Base-by-base conservation (phyloP, 2,888 invertebrate genomes). In the Melanargia galathea region DNA sequence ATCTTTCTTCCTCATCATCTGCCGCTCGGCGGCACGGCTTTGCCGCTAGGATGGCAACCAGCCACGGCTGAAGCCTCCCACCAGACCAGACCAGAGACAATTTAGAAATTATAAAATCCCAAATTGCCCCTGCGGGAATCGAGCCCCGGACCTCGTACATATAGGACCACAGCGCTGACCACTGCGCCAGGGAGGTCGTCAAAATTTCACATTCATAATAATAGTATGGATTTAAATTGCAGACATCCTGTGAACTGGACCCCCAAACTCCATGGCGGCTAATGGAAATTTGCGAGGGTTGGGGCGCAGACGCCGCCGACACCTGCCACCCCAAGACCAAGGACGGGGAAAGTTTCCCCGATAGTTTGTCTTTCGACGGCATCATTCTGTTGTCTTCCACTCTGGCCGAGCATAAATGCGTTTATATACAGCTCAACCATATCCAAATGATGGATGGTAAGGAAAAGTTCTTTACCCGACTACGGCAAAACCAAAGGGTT, bases 201-300 rank as follows among this genome's bases (percentile, higher is more conserved):
- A 26, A 26, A 26, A 3, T 26, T 26, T 26, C 26, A 6, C 26
- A 26, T 26, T 26, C 6, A 26, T 26, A 26, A 26, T 26, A 26
- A 5, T 26, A 26, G 20, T 46, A 6, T 57, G 10, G 4, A 13
- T 46, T 46, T 5, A 18, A 33, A 20, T 46, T 48, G 7, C 52
- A 60, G 58, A 82, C 83, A 0, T 73, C 73, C 0, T 92, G 91
- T 59, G 79, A 82, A 10, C 74, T 89, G 0, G 79, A 87, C 20
- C 73, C 76, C 8, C 69, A 68, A 0, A 69, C 79, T 0, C 86
- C 91, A 0, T 86, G 84, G 84, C 78, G 81, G 0, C 73, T 90
- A 4, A 86, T 88, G 86, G 87, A 90, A 61, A 83, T 91, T 43
- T 92, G 92, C 68, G 85, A 87, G 13, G 84, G 86, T 24, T 89